Evolutionary conservation across 1,140 invertebrate genomes (phyloP), one percentile per base, ranked within the genome.

Genomic region (Coptotermes formosanus): DNA sequence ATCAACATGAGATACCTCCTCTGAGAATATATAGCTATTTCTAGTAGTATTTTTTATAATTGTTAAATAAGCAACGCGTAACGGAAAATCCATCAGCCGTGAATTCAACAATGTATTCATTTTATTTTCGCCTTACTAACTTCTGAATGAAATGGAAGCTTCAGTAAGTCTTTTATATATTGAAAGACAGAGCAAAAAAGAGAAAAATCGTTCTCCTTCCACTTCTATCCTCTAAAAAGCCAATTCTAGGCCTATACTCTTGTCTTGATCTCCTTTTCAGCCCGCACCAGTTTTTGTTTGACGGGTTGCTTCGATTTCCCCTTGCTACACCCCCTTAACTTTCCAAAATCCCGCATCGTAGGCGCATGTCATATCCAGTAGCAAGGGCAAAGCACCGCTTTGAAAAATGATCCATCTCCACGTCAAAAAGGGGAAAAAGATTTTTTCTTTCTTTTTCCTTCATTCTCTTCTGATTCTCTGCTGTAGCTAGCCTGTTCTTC

Each of bases 171-270:
- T 75, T 75, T 75, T 75, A 75, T 75, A 75, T 25, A 75, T 75
- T 75, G 64, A 25, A 75, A 75, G 64, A 75, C 25, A 75, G 25
- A 30, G 8, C 7, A 75, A 75, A 75, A 75, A 16, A 75, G 64
- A 75, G 25, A 30, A 75, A 75, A 75, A 75, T 75, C 64, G 64
- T 25, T 30, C 14, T 75, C 64, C 64, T 75, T 75, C 64, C n/a
- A 75, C n/a, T 75, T 75, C n/a, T 75, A 75, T 75, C 64, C 64
- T 75, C 64, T 75, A 75, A 75, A 75, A 75, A 75, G 64, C 64
- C 64, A 75, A 75, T 75, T 75, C 64, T 75, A 75, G 64, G 64
- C 64, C 64, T 75, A 75, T 75, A 75, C 64, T 75, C 64, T 75
- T 75, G 64, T 75, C 64, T 75, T 75, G 64, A 75, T 75, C 64